Evolutionary conservation across 2,113 vertebrate genomes (phyloP).

Genomic region (Caloenas nicobarica): DNA sequence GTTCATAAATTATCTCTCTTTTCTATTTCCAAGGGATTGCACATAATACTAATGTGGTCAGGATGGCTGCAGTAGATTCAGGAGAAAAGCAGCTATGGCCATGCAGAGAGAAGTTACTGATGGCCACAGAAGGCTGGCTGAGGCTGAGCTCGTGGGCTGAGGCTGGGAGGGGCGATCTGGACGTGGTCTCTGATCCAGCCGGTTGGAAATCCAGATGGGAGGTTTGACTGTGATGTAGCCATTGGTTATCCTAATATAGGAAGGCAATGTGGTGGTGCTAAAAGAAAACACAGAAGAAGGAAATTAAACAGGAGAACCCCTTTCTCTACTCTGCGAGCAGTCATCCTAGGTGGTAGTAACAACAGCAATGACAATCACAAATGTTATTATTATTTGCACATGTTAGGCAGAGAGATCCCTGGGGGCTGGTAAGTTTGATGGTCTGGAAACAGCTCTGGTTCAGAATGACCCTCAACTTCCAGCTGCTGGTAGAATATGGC

Average conservation of each 20-base stretch:
- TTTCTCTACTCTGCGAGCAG: neutral
- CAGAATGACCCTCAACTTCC: neutral
- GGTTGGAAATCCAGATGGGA: slow-evolving; percentile 74
- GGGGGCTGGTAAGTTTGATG: neutral
- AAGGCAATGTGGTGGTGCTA: slow-evolving; percentile 84
- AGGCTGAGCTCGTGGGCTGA: slow-evolving; percentile 49
- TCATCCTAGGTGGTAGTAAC: neutral
- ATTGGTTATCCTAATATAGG: slow-evolving; percentile 83
- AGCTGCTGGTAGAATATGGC: neutral
- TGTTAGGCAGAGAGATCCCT: neutral
- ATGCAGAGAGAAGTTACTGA: slow-evolving; percentile 58
- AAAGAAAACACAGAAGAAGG: slow-evolving; percentile 41
- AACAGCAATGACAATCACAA: neutral
- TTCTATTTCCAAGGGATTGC: slow-evolving; percentile 55
- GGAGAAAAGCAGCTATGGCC: slow-evolving; percentile 60
- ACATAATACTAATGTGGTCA: slow-evolving; percentile 74
- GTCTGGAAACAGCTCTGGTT: neutral
- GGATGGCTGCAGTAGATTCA: slow-evolving; percentile 79
- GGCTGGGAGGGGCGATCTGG: neutral
- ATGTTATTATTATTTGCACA: neutral
- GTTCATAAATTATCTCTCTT: slow-evolving; percentile 48
- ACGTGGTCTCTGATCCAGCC: slow-evolving; percentile 60
- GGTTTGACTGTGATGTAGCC: slow-evolving; percentile 85
- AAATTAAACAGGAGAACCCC: neutral
- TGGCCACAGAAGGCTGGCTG: neutral